Evolutionary conservation across 2,113 vertebrate species (phyloP).

Genomic region (Bucco capensis): DNA sequence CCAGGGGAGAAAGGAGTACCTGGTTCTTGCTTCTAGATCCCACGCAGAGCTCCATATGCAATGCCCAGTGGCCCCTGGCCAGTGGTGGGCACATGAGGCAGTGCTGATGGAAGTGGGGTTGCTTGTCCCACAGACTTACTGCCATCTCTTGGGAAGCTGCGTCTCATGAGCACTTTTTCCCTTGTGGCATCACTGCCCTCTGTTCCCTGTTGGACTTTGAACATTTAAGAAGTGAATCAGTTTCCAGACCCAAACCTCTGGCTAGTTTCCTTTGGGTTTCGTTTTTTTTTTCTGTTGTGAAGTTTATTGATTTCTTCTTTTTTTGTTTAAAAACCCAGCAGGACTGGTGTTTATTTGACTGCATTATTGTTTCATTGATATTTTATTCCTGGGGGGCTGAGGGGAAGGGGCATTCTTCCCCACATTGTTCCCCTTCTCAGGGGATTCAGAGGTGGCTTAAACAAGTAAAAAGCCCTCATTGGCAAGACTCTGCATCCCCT

Average conservation of each 20-base stretch:
- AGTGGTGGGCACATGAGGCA: accelerated
- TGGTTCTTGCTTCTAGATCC: not conserved
- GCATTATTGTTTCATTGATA: conserved; percentile 23
- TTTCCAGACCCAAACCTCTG: conserved; percentile 53
- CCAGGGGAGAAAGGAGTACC: not conserved
- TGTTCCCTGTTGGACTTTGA: not conserved
- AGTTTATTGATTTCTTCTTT: conserved; percentile 2
- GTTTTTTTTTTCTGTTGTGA: not conserved
- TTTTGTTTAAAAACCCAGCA: conserved; percentile 69
- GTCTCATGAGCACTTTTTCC: conserved; percentile 30
- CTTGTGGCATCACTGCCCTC: not conserved
- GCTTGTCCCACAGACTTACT: not conserved
- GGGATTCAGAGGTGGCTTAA: conserved; percentile 45
- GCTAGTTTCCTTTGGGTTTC: conserved; percentile 1
- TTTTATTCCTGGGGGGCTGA: conserved; percentile 11
- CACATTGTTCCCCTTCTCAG: conserved; percentile 26
- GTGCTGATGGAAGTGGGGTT: not conserved
- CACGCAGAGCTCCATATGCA: not conserved
- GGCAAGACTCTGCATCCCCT: conserved; percentile 2
- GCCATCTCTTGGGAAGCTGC: not conserved
- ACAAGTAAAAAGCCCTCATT: conserved; percentile 1
- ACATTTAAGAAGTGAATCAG: conserved; percentile 7
- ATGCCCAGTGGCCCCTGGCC: not conserved
- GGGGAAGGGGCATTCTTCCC: not conserved
- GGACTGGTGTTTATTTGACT: conserved; percentile 70